Conservation (phyloP, 2,113 vertebrate species). For the Poecilia latipinna region DNA sequence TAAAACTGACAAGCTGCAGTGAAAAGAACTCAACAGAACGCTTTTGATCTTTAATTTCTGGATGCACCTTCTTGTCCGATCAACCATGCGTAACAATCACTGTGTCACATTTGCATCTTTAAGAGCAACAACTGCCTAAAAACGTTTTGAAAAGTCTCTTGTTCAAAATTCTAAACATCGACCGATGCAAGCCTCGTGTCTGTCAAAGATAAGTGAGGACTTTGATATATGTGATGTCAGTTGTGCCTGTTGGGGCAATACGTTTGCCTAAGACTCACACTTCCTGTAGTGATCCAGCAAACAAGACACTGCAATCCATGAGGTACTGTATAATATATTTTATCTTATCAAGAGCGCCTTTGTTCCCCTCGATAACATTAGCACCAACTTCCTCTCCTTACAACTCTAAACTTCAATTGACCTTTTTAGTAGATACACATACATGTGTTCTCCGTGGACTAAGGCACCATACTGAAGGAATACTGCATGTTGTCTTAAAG, state of each 20-base stretch:
- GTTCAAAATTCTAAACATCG: background rate
- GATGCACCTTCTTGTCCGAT: background rate
- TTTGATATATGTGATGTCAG: conserved; percentile 66
- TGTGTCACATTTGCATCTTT: no score
- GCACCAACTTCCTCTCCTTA: conserved; percentile 58
- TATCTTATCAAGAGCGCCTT: conserved; percentile 72
- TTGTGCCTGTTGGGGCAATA: conserved; percentile 40
- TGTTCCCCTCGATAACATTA: conserved; percentile 68
- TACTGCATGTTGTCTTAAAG: conserved; percentile 40
- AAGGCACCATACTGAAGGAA: conserved; percentile 12
- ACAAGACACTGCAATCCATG: conserved; percentile 33
- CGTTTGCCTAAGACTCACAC: conserved; percentile 27
- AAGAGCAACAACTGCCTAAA: no score
- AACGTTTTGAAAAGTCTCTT: no score
- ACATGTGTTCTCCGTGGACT: conserved; percentile 11
- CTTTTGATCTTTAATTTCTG: background rate
- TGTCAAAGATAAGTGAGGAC: conserved; percentile 60
- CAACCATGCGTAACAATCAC: conserved; percentile 1
- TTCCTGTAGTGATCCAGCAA: conserved; percentile 61
- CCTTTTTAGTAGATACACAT: conserved; percentile 37
- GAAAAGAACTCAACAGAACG: background rate
- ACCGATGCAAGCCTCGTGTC: conserved; percentile 8
- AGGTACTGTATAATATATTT: conserved; percentile 50
- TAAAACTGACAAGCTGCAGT: no score
- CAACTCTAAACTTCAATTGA: conserved; percentile 50